A percentile compares a stretch with the other conserved stretches of the same genome.
Conservation (phyloP, 2,797 vertebrate genomes). For the Gadopsis marmoratus region DNA sequence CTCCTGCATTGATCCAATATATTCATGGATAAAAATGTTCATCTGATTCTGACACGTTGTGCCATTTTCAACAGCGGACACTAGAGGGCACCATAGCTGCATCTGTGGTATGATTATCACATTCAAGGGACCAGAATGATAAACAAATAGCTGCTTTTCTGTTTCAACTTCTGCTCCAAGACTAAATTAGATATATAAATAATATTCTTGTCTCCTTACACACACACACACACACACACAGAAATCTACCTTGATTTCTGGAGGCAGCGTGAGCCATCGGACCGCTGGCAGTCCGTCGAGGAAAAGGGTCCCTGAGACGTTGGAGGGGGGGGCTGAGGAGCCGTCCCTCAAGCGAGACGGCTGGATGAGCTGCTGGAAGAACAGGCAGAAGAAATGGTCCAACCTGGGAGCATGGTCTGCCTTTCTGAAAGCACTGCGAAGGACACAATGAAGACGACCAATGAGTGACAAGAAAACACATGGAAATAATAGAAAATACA, state of each 20-base stretch:
- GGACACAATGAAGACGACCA: constrained; percentile 8
- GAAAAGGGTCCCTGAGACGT: constrained; percentile 84
- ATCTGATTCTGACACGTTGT: not conserved
- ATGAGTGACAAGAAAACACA: not conserved
- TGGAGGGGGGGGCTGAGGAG: constrained; percentile 53
- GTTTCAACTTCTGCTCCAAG: not conserved
- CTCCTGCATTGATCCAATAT: not conserved
- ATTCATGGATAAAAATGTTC: not conserved
- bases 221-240: constrained; percentile 7
- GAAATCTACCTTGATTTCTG: constrained; percentile 89
- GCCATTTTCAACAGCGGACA: constrained; percentile 26
- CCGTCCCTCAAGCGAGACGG: constrained; percentile 79
- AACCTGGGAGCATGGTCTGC: constrained; percentile 86
- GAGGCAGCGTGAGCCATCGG: constrained; percentile 92
- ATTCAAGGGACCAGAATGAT: not conserved
- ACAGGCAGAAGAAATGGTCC: constrained; percentile 96
- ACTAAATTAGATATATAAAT: not conserved
- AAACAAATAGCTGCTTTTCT: not conserved
- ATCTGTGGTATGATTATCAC: not conserved
- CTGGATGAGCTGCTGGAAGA: constrained; percentile 94
- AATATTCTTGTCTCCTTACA: not conserved
- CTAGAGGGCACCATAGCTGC: constrained; percentile 49
- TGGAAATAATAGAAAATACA: not conserved
- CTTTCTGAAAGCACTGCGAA: constrained; percentile 91
- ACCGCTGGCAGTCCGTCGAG: constrained; percentile 91